Conservation (phyloP, 1,140 invertebrate genomes). For the Luehdorfia chinensis region DNA sequence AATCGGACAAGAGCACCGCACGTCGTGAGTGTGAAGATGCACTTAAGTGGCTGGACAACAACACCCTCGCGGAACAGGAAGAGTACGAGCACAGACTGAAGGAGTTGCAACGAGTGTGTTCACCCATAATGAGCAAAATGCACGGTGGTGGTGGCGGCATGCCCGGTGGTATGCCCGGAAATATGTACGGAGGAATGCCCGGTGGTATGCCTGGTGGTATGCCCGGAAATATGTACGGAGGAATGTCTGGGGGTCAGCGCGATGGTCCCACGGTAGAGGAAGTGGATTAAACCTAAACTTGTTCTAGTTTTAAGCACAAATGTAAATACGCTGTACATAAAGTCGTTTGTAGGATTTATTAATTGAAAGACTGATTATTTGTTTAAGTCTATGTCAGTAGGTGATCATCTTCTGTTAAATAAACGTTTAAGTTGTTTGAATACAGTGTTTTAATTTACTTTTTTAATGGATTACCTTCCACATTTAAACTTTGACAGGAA, state of each 20-base stretch:
- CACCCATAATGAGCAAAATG: constrained; percentile 86
- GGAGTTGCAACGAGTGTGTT: constrained; percentile 83
- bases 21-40: constrained; percentile 77
- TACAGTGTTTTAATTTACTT: too few species aligned
- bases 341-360: too few species aligned
- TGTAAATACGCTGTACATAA: too few species aligned
- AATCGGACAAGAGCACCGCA: constrained; percentile 81
- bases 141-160: constrained; percentile 74
- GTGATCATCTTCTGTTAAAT: neutral
- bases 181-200: too few species aligned
- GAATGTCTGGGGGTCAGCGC: constrained; percentile 18
- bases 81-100: constrained; percentile 88
- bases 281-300: neutral
- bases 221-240: too few species aligned
- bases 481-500: too few species aligned
- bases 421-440: neutral
- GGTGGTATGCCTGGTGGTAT: too few species aligned
- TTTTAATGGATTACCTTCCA: too few species aligned
- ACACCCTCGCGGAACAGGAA: constrained; percentile 87
- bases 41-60: constrained; percentile 79
- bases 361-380: neutral
- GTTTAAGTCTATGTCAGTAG: neutral
- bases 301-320: too few species aligned
- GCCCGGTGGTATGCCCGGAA: too few species aligned
- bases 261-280: constrained; percentile 32